Evolutionary conservation across 2,797 vertebrate genomes (phyloP).

Genomic region (Megalops cyprinoides): DNA sequence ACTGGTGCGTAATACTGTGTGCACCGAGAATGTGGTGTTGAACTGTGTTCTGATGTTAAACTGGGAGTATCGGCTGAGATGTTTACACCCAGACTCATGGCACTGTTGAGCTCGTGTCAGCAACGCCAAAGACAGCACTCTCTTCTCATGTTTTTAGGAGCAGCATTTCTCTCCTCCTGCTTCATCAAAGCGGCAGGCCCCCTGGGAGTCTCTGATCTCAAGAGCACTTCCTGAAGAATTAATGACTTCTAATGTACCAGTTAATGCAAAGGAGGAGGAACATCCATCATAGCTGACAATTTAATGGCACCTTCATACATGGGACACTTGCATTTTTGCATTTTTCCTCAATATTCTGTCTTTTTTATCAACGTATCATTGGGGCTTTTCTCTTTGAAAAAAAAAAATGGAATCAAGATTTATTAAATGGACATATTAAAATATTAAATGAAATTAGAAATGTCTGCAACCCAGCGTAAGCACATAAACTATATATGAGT

Average conservation of each 20-base stretch:
- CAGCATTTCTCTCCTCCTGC: conserved; percentile 30
- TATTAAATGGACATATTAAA: conserved; percentile 32
- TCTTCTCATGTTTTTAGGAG: not conserved
- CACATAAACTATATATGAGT: not conserved
- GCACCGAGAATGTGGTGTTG: too few species aligned
- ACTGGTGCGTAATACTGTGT: not conserved
- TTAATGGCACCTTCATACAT: conserved; percentile 78
- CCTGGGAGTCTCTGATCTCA: conserved; percentile 73
- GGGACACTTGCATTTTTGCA: conserved; percentile 65
- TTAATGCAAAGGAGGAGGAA: conserved; percentile 79
- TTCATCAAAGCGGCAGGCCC: conserved; percentile 62
- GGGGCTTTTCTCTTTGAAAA: conserved; percentile 35
- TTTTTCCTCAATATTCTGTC: not conserved
- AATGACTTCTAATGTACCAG: conserved; percentile 82
- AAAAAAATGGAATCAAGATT: conserved; percentile 29
- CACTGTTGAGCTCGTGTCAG: not conserved
- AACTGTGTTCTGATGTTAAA: not conserved
- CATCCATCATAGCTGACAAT: conserved; percentile 82
- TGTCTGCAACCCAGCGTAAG: not conserved
- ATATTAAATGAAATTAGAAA: conserved; percentile 32
- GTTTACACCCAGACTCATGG: not conserved
- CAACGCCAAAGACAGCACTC: not conserved
- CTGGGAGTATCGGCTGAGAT: not conserved
- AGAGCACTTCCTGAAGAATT: conserved; percentile 81
- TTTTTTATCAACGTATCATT: conserved; percentile 22